These are phyloP conservation scores for Drosophila imparisetae DNA, from an alignment of 2,888 invertebrate genomes.

Conservation along the genomic window DNA sequence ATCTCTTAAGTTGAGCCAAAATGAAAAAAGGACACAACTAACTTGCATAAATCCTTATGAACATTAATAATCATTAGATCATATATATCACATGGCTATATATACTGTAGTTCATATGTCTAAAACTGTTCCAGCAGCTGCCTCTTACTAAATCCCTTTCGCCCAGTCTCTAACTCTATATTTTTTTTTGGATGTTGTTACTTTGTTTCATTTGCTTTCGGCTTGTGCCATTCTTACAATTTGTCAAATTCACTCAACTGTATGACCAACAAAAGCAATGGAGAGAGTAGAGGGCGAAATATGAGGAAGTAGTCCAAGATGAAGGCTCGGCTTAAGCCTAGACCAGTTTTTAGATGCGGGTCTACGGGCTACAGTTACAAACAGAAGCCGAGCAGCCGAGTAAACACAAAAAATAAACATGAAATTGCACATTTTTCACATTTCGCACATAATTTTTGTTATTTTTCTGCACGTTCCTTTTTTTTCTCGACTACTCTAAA, in stretches of 20 bases:
- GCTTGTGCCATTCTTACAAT: constrained; percentile 67
- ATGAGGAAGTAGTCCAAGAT: constrained; percentile 36
- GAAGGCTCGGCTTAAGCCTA: constrained; percentile 40
- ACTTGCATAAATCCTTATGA: constrained; percentile 62
- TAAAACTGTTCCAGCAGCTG: constrained; percentile 29
- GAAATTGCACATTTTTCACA: constrained; percentile 75
- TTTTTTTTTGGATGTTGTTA: constrained; percentile 6
- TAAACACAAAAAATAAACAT: constrained; percentile 61
- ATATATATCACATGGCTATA: constrained; percentile 35
- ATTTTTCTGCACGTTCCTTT: constrained; percentile 33
- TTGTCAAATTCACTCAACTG: constrained; percentile 79
- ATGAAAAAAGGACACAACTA: constrained; percentile 12
- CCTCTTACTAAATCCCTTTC: background rate
- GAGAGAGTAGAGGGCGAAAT: constrained; percentile 22
- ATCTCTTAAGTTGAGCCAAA: constrained; percentile 43
- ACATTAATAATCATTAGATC: constrained; percentile 77
- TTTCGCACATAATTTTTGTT: constrained; percentile 65
- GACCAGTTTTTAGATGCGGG: constrained; percentile 31
- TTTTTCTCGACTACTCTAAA: constrained; percentile 46
- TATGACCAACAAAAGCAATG: constrained; percentile 29
- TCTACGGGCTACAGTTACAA: constrained; percentile 16
- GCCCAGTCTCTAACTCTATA: constrained; percentile 1
- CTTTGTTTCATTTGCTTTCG: constrained; percentile 24
- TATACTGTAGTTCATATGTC: constrained; percentile 22
- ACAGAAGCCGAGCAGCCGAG: constrained; percentile 24